Evolutionary conservation across 2,113 vertebrate species (phyloP).

Genomic region (Bambusicola thoracicus): DNA sequence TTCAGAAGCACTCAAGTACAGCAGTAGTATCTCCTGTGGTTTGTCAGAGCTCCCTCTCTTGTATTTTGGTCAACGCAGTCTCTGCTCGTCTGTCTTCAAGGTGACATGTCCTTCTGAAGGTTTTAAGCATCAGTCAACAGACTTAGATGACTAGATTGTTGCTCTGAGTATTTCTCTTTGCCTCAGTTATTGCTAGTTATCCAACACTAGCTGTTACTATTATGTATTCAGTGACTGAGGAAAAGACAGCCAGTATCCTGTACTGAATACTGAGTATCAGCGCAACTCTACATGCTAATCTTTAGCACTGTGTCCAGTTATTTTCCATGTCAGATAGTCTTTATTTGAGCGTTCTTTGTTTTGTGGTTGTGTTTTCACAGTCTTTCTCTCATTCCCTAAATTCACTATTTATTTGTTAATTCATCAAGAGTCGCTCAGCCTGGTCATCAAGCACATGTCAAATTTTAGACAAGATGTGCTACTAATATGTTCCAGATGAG

Average conservation of each 20-base stretch:
- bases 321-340: background rate
- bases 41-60: background rate
- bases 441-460: background rate
- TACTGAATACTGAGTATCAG: background rate
- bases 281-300: background rate
- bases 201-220: rapidly evolving
- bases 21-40: background rate
- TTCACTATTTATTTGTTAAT: background rate
- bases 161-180: background rate
- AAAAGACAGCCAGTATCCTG: background rate
- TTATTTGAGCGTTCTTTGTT: background rate
- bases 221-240: background rate
- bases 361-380: background rate
- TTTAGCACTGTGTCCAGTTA: background rate
- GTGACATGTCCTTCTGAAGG: background rate
- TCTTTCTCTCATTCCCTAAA: background rate
- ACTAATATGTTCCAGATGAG: background rate
- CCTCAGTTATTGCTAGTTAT: background rate
- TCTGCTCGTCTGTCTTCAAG: background rate
- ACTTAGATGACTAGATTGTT: background rate
- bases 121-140: background rate
- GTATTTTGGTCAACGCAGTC: background rate
- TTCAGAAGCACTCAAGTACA: background rate
- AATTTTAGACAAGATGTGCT: background rate
- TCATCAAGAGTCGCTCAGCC: background rate